phyloP scores from a whole-genome alignment of 1,140 invertebrate genomes.

The Brachionus asplanchnoidis region DNA sequence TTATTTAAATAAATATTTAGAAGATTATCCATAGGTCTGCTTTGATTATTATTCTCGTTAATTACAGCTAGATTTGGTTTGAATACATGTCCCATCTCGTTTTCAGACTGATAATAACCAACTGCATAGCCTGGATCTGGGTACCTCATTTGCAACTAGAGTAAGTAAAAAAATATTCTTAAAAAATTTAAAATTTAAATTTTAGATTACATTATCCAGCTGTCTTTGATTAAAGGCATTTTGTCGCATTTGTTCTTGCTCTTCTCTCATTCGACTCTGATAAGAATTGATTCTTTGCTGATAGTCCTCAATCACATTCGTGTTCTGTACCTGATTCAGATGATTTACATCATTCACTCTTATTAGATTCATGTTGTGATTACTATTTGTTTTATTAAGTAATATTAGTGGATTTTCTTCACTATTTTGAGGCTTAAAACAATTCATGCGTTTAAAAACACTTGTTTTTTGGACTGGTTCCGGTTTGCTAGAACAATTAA shows the following conservation, averaged over 20 bases:
- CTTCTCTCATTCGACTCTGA: neutral
- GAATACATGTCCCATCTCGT: neutral
- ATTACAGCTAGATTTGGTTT: neutral
- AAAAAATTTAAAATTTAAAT: neutral
- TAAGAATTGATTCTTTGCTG: neutral
- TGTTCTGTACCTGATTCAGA: neutral
- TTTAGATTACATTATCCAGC: neutral
- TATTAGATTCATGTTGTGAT: neutral
- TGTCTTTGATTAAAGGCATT: neutral
- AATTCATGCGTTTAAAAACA: slow-evolving; percentile 42
- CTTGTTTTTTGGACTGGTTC: slow-evolving; percentile 24
- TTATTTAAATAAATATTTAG: slow-evolving; percentile 36
- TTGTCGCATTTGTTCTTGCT: slow-evolving; percentile 8
- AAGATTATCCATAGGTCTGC: slow-evolving; percentile 16
- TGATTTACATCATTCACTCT: neutral
- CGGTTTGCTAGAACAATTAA: slow-evolving; percentile 25
- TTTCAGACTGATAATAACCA: neutral
- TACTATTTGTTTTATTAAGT: slow-evolving; percentile 34
- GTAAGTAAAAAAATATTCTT: neutral
- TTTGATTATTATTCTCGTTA: neutral
- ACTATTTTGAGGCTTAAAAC: slow-evolving; percentile 40
- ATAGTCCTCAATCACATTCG: neutral
- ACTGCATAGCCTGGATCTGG: neutral
- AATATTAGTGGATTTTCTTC: slow-evolving; percentile 41
- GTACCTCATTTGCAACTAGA: neutral